Evolutionary conservation across 1,140 invertebrate species (phyloP), one percentile per base, ranked within the genome.

Genomic region (Pollicipes pollicipes): DNA sequence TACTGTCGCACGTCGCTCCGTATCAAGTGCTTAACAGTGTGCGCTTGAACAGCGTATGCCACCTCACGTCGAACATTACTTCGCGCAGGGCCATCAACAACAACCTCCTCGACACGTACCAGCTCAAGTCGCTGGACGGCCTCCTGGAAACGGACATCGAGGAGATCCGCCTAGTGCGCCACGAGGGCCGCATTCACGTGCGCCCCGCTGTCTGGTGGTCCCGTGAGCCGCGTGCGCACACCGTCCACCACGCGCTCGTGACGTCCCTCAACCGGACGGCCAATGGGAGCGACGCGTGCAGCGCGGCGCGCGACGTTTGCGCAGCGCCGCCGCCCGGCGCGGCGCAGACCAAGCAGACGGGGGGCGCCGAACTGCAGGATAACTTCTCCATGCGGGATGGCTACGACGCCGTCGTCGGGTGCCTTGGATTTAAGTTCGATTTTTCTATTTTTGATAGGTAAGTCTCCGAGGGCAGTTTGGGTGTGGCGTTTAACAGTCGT

Each of bases 91-190:
- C 80, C n/a, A 75, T 82, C 4, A 82, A 82, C 76, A 82, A 82
- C 76, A 77, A 71, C 28, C 71, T 82, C 6, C 73, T 82, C 66
- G 81, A 82, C 74, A 82, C 79, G 0, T 82, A 82, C 72, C 81
- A 82, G 72, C 76, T 82, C 13, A 82, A 82, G 72, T 82, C 81
- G 26, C 70, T 82, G 66, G 81, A 82, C 71, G 81, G 78, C 0
- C 73, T 82, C 10, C 71, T 81, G 24, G 81, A 82, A 71, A 76
- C 77, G 26, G 71, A 76, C 13, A 69, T 82, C 0, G 73, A 76
- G 64, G 76, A 80, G 27, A 73, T 80, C 63, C 66, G 66, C 17
- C 68, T 81, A 27, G 73, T 77, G 10, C 76, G 76, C 69, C 37
- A 68, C 8, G 72, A 75, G 37, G 76, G 74, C 17, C 76, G 76